These are phyloP conservation scores for Drosophila eugracilis DNA, from an alignment of 1,140 invertebrate species.

Conservation along the genomic window DNA sequence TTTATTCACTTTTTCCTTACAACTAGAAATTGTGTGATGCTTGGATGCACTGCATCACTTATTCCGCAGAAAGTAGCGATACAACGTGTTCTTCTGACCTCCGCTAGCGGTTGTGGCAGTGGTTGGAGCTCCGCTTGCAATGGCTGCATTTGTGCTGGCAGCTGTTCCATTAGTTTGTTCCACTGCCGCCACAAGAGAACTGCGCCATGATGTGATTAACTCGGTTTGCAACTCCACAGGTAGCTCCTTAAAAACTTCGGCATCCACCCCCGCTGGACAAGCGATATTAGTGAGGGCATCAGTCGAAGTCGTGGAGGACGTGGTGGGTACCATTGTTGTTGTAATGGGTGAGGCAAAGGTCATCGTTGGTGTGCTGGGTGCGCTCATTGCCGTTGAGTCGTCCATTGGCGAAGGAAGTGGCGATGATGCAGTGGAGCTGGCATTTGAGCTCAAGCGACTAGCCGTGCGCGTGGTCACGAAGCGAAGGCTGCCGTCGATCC, in stretches of 20 bases:
- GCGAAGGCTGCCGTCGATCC: constrained; percentile 66
- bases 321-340: constrained; percentile 12
- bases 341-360: constrained; percentile 56
- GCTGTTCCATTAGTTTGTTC: constrained; percentile 44
- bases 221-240: constrained; percentile 88
- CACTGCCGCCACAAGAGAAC: constrained; percentile 79
- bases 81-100: constrained; percentile 85
- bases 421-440: constrained; percentile 85
- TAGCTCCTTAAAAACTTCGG: constrained; percentile 87
- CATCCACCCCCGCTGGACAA: constrained; percentile 86
- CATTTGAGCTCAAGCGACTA: constrained; percentile 69
- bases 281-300: constrained; percentile 76
- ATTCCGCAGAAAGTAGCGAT: constrained; percentile 88
- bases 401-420: constrained; percentile 80
- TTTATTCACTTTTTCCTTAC: constrained; percentile 32
- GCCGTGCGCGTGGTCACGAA: constrained; percentile 65
- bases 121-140: constrained; percentile 16
- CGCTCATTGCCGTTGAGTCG: constrained; percentile 79
- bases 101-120: constrained; percentile 35
- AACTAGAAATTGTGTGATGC: constrained; percentile 29
- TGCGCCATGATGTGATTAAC: constrained; percentile 87
- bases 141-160: constrained; percentile 18
- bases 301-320: constrained; percentile 36
- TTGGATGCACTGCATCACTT: constrained; percentile 84
- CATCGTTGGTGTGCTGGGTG: constrained; percentile 81